Evolutionary conservation across 2,888 invertebrate species (phyloP), one percentile per base, ranked within the genome.

Genomic region (Caenorhabditis plicata): DNA sequence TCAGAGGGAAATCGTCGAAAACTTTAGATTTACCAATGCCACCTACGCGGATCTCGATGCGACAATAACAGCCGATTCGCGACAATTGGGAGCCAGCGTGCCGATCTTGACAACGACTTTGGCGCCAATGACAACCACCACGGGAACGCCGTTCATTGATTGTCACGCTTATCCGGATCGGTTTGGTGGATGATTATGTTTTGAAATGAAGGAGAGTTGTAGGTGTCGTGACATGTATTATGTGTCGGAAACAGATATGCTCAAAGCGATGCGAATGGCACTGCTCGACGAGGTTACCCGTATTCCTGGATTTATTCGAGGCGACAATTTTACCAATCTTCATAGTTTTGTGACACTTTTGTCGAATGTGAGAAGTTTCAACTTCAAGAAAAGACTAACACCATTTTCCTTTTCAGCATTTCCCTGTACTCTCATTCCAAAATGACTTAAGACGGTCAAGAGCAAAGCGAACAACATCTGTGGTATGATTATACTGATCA

Each of bases 181-280:
- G n/a, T n/a, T n/a, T n/a, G n/a, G n/a, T n/a, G n/a, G n/a, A n/a
- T n/a, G n/a, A n/a, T n/a, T n/a, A n/a, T n/a, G n/a, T n/a, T n/a
- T n/a, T n/a, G n/a, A n/a, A n/a, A n/a, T n/a, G n/a, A n/a, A n/a
- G n/a, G n/a, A n/a, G n/a, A n/a, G n/a, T n/a, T n/a, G n/a, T n/a
- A n/a, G n/a, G 62, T 80, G 79, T 48, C 64, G 68, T 5, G 64
- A 71, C 22, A 53, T 76, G 65, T 80, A 75, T 64, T 80, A 72
- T 54, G 79, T 75, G 13, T 80, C 80, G 17, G 80, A 80, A 41
- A 77, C 79, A 19, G 80, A 80, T 51, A 74, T 80, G 76, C 68
- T 80, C 33, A 76, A 77, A 46, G 75, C 80, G 15, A 71, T 78
- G 74, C 46, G 67, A 15, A 64, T 64, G 65, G 80, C 80, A 20